These are phyloP conservation scores for Orthonychiurus folsomi DNA, from an alignment of 2,888 invertebrate species.

Conservation along the genomic window DNA sequence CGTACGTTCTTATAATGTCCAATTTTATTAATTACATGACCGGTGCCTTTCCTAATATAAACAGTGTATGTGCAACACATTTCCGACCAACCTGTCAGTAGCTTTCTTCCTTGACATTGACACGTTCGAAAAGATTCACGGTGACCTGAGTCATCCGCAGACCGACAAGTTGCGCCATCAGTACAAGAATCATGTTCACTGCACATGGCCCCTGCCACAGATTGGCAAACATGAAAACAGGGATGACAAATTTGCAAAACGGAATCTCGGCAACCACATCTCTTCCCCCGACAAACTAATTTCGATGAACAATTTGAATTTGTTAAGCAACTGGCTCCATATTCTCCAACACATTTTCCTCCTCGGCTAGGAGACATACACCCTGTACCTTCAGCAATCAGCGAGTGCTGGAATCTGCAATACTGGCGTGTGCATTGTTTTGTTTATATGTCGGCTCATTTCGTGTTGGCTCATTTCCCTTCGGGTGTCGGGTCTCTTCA, in stretches of 20 bases:
- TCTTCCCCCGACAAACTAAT: not conserved
- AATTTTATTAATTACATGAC: too few relatives aligned
- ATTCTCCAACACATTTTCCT: not conserved
- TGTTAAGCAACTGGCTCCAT: not conserved
- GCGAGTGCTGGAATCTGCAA: too few relatives aligned
- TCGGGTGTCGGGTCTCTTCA: too few relatives aligned
- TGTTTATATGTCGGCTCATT: too few relatives aligned
- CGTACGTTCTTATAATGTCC: too few relatives aligned
- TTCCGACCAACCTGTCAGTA: not conserved
- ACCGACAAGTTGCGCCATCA: not conserved
- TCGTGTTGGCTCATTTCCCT: too few relatives aligned
- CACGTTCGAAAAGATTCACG: not conserved
- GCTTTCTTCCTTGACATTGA: not conserved
- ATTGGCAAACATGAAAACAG: not conserved
- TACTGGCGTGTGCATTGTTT: too few relatives aligned
- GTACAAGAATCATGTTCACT: not conserved
- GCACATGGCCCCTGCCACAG: not conserved
- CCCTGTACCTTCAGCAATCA: not conserved
- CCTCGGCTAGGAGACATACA: not conserved
- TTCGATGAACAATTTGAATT: not conserved
- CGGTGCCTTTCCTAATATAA: too few relatives aligned
- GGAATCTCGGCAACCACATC: not conserved
- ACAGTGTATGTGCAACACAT: too few relatives aligned
- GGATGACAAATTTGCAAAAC: not conserved
- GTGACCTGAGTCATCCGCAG: not conserved